Evolutionary conservation across 2,888 invertebrate species (phyloP).

Genomic region (Heteromurus nitidus): DNA sequence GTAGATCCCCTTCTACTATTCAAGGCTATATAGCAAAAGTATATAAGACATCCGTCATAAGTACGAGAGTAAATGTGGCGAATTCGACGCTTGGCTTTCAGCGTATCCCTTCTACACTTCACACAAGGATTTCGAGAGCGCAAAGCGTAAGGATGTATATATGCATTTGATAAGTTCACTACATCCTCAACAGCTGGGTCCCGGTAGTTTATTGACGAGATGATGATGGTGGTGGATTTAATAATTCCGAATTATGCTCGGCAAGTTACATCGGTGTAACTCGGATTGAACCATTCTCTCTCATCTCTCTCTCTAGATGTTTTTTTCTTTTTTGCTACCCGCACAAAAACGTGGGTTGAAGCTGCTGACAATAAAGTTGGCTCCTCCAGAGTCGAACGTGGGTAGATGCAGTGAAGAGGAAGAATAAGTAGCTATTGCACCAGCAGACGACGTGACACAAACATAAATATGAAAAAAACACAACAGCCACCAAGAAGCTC

Average conservation of each 20-base stretch:
- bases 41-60: too few species aligned
- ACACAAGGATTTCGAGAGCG: too few species aligned
- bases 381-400: conserved; percentile 2
- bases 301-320: too few species aligned
- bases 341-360: conserved; percentile 27
- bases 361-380: conserved; percentile 17
- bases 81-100: too few species aligned
- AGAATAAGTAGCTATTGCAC: conserved; percentile 10
- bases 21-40: conserved; percentile 37
- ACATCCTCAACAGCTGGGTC: conserved; percentile 45
- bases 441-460: not conserved
- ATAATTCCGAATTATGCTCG: conserved; percentile 18
- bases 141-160: too few species aligned
- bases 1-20: too few species aligned
- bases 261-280: conserved; percentile 33
- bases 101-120: too few species aligned
- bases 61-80: too few species aligned
- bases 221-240: conserved; percentile 32
- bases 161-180: too few species aligned
- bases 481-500: too few species aligned
- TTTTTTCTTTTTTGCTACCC: not conserved
- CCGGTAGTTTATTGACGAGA: conserved; percentile 25
- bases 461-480: not conserved
- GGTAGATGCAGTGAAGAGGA: conserved; percentile 38
- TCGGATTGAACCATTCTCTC: conserved; percentile 22